Evolutionary conservation across 2,797 vertebrate genomes (phyloP).

Genomic region (Cossypha heuglini): DNA sequence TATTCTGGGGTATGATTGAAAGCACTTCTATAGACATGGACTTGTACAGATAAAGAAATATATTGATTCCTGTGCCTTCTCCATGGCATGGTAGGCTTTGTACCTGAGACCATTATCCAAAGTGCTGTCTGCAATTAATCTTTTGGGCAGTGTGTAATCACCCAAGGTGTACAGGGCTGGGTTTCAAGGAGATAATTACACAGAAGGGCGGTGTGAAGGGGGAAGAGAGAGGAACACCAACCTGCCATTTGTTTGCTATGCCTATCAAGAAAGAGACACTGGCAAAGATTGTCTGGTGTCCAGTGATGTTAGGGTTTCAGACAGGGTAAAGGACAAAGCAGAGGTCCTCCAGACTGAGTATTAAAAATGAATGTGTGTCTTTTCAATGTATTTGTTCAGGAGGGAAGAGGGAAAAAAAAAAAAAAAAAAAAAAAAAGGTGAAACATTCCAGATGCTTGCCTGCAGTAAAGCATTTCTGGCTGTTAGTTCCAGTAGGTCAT

Average conservation of each 20-base stretch:
- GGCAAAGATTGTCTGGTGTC: neutral
- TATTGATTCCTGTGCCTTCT: conserved; percentile 48
- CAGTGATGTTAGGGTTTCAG: neutral
- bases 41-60: conserved; percentile 47
- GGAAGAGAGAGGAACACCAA: neutral
- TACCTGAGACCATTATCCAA: conserved; percentile 66
- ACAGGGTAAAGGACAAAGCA: neutral
- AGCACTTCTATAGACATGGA: conserved; percentile 1
- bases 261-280: neutral
- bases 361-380: conserved; percentile 70
- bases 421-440: conserved; percentile 74
- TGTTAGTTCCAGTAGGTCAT: conserved; percentile 87
- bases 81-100: conserved; percentile 15
- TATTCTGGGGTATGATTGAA: conserved; percentile 47
- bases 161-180: conserved; percentile 19
- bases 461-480: conserved; percentile 80
- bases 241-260: neutral
- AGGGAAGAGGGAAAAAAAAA: neutral
- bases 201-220: neutral
- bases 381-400: conserved; percentile 67
- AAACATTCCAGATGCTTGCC: conserved; percentile 79
- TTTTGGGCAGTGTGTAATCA: conserved; percentile 65
- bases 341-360: neutral
- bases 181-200: conserved; percentile 44
- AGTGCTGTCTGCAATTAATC: conserved; percentile 74